Base-by-base conservation (phyloP, 2,888 invertebrate genomes). In the Acrobasis suavella region DNA sequence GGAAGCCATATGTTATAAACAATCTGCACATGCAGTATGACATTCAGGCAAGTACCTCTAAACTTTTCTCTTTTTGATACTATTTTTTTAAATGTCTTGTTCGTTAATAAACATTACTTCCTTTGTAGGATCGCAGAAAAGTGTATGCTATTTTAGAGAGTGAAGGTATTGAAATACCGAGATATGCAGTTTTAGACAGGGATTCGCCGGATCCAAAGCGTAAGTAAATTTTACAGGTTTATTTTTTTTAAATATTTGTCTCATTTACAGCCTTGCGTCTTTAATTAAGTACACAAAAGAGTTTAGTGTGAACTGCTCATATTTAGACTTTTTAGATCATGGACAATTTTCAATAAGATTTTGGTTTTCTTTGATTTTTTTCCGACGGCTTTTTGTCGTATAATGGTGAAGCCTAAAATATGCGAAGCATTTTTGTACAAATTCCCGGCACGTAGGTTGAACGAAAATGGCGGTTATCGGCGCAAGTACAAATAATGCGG, bases 1-100 rank as follows among this genome's bases (percentile, higher is more conserved):
- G 98, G 71, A 97, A 97, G 85, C 99, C 99, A 0, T 99, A 98
- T 84, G 97, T 99, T 70, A 97, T 99, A 75, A 99, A 99, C 88
- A 98, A 99, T 93, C 94, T 99, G 72, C 97, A 98, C 78, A 98
- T 98, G 96, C 99, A 99, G 87, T 99, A 98, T 90, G 98, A 98
- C 85, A 97, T 99, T 79, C 98, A 97, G 93, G 96, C 98, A 97
- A 93, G 96, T 97, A 91, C 83, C 65, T 70, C 56, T 64, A 2
- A 1, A 0, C 2, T 42, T 14, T 42, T 9, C 9, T 56, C 7
- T 56, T 17, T 56, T 16, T 56, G 2, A 14, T 7, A 9, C 16
- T 15, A 22, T 22, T 22, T 1, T 22, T 22, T 22, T 1, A 39
- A 39, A 5, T 55, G 39, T 38, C 49, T 59, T 12, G 39, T 42